phyloP scores from a whole-genome alignment of 2,888 invertebrate genomes.

The Smittia sp. region DNA sequence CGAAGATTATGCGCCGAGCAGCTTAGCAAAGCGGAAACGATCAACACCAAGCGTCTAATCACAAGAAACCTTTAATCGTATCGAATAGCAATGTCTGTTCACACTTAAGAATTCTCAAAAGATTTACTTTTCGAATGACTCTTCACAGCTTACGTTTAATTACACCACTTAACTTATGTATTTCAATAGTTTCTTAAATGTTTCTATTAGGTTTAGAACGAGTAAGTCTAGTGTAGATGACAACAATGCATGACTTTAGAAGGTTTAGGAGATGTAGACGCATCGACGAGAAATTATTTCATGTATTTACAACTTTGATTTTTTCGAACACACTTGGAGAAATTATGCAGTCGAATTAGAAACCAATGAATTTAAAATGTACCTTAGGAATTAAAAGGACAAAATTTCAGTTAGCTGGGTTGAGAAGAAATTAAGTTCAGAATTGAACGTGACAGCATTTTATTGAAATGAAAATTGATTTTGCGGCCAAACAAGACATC shows the following conservation, averaged over 20 bases:
- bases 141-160: background rate
- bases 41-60: slow-evolving; percentile 38
- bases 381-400: slow-evolving; percentile 11
- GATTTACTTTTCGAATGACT: no score
- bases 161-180: slow-evolving; percentile 1
- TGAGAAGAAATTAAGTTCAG: no score
- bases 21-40: slow-evolving; percentile 24
- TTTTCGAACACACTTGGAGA: background rate
- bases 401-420: no score
- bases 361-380: slow-evolving; percentile 10
- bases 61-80: slow-evolving; percentile 5
- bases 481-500: no score
- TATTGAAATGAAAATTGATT: no score
- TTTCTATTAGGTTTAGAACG: background rate
- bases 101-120: background rate
- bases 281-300: background rate
- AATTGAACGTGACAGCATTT: no score
- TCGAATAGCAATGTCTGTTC: slow-evolving; percentile 10
- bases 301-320: no score
- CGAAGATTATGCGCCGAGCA: slow-evolving; percentile 13
- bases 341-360: no score
- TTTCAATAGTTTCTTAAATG: slow-evolving; percentile 7
- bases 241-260: background rate
- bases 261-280: no score
- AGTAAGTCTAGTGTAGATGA: background rate